These are phyloP conservation scores for Epistrophe eligans DNA, from an alignment of 2,888 invertebrate species.

Conservation along the genomic window DNA sequence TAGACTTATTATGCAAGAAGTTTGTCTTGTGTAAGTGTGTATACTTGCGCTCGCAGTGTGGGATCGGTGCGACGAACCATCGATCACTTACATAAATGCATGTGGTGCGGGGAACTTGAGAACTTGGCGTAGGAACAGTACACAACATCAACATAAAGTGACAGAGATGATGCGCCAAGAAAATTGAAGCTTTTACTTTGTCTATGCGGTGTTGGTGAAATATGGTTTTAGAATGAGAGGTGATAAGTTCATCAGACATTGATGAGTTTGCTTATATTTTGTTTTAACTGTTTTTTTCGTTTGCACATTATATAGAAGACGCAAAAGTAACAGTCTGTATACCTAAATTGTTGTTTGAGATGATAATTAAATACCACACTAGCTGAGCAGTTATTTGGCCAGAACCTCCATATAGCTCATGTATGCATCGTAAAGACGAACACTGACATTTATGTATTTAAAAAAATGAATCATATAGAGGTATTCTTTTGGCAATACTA, in stretches of 20 bases:
- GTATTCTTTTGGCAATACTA: no score
- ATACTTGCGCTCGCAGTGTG: slow-evolving; percentile 46
- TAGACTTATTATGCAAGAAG: slow-evolving; percentile 67
- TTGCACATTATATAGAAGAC: not conserved
- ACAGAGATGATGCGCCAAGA: slow-evolving; percentile 37
- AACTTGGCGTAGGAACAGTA: slow-evolving; percentile 5
- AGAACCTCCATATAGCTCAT: not conserved
- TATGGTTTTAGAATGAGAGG: slow-evolving; percentile 38
- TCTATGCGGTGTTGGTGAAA: slow-evolving; percentile 21
- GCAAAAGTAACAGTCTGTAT: not conserved
- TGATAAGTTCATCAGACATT: slow-evolving; percentile 41
- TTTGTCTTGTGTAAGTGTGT: slow-evolving; percentile 42
- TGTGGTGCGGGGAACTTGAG: slow-evolving; percentile 39
- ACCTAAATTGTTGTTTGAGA: not conserved
- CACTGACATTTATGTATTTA: not conserved
- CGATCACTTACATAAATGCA: slow-evolving; percentile 42
- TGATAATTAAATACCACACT: slow-evolving; percentile 16
- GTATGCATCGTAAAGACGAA: not conserved
- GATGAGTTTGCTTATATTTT: slow-evolving; percentile 44
- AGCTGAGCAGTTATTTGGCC: not conserved
- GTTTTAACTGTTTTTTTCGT: slow-evolving; percentile 8
- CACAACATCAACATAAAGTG: not conserved
- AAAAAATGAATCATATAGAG: not conserved
- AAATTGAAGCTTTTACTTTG: slow-evolving; percentile 35
- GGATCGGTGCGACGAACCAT: slow-evolving; percentile 59